phyloP scores from a whole-genome alignment of 1,140 invertebrate species.

The Drosophila ficusphila region DNA sequence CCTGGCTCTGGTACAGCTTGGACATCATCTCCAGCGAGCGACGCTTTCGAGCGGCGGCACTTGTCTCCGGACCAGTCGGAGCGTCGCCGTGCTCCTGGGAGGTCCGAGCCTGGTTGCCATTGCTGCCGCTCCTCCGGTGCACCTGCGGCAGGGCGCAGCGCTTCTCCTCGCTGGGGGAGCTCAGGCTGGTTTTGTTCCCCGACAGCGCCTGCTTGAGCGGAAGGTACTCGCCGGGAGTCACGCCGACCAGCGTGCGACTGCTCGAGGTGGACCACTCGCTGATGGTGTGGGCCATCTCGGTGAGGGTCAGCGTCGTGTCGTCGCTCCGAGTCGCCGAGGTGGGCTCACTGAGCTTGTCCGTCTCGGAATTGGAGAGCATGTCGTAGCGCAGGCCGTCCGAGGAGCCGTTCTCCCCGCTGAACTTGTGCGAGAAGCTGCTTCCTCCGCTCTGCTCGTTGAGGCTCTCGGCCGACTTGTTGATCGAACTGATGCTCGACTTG shows the following conservation, averaged over 20 bases:
- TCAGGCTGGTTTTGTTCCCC: slow-evolving; percentile 50
- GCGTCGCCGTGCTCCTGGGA: slow-evolving; percentile 39
- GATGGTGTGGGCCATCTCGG: slow-evolving; percentile 86
- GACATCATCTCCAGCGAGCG: slow-evolving; percentile 83
- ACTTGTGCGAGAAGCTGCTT: slow-evolving; percentile 80
- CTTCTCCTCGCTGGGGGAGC: slow-evolving; percentile 76
- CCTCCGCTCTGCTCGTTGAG: slow-evolving; percentile 77
- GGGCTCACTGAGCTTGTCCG: slow-evolving; percentile 83
- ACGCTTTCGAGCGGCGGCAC: slow-evolving; percentile 73
- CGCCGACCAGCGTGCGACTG: slow-evolving; percentile 86
- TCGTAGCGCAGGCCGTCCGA: slow-evolving; percentile 85
- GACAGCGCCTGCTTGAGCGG: slow-evolving; percentile 72
- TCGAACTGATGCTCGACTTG: slow-evolving; percentile 85
- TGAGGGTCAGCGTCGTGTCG: slow-evolving; percentile 86
- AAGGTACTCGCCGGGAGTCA: slow-evolving; percentile 83
- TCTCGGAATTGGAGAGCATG: slow-evolving; percentile 87
- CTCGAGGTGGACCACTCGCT: slow-evolving; percentile 87
- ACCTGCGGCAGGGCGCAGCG: slow-evolving; percentile 69
- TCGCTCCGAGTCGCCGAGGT: slow-evolving; percentile 87
- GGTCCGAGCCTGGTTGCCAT: slow-evolving; percentile 63
- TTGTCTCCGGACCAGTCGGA: slow-evolving; percentile 51
- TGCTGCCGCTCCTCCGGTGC: slow-evolving; percentile 72
- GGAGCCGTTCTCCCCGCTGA: slow-evolving; percentile 82
- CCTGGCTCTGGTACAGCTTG: slow-evolving; percentile 86
- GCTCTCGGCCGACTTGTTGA: slow-evolving; percentile 83